Evolutionary conservation across 2,888 invertebrate species (phyloP).

Genomic region (Thymelicus sylvestris): DNA sequence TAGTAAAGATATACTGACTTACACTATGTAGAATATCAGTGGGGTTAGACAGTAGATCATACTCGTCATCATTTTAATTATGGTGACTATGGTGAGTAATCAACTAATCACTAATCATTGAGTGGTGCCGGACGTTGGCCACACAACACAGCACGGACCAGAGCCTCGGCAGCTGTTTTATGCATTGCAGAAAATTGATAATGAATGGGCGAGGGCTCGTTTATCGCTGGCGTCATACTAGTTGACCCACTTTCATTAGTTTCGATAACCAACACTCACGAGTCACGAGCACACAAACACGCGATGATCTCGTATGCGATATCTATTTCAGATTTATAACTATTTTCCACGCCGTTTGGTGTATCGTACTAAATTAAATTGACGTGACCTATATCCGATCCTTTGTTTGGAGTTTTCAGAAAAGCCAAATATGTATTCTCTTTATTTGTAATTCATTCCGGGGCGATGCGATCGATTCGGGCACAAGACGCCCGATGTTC

Average conservation of each 20-base stretch:
- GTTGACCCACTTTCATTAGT: constrained; percentile 77
- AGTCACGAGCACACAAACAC: constrained; percentile 51
- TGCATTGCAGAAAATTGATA: constrained; percentile 70
- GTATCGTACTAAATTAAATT: constrained; percentile 36
- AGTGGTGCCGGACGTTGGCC: too few relatives aligned
- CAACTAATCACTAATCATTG: too few relatives aligned
- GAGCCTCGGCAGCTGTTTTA: constrained; percentile 39
- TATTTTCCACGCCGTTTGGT: constrained; percentile 44
- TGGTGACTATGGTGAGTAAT: constrained; percentile 14
- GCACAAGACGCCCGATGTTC: not conserved
- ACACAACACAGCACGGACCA: not conserved
- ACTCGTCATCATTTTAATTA: too few relatives aligned
- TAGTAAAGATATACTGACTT: too few relatives aligned
- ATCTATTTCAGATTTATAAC: constrained; percentile 51
- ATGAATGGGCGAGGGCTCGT: constrained; percentile 72
- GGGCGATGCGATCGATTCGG: not conserved
- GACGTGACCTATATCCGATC: constrained; percentile 43
- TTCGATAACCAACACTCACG: constrained; percentile 69
- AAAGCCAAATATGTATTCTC: constrained; percentile 2
- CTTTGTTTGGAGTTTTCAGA: constrained; percentile 21
- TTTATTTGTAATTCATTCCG: constrained; percentile 7
- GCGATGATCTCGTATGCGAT: constrained; percentile 63
- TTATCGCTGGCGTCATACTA: constrained; percentile 79
- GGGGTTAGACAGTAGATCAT: too few relatives aligned
- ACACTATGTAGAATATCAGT: too few relatives aligned